Evolutionary conservation across 1,140 invertebrate genomes (phyloP).

Genomic region (Medauroidea extradentata): DNA sequence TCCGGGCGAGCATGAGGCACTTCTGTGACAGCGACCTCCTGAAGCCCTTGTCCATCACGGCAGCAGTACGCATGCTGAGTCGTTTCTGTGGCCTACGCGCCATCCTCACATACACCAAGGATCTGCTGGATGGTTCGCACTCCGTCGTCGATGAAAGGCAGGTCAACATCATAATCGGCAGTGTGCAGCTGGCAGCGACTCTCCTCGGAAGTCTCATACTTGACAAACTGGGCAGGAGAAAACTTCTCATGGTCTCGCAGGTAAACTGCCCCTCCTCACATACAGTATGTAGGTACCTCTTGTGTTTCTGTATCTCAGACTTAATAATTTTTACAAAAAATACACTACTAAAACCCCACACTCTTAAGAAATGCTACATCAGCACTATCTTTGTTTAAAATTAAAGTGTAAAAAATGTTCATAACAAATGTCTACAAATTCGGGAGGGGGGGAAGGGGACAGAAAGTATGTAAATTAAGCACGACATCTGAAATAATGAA

Average conservation of each 20-base stretch:
- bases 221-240: conserved; percentile 43
- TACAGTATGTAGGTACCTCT: too few species aligned
- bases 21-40: conserved; percentile 8
- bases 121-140: conserved; percentile 19
- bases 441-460: too few species aligned
- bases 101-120: conserved; percentile 8
- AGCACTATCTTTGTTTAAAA: not conserved
- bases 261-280: too few species aligned
- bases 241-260: conserved; percentile 39
- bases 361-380: not conserved
- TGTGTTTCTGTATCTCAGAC: too few species aligned
- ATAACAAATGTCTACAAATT: too few species aligned
- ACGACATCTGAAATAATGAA: too few species aligned
- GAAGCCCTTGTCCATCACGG: conserved; percentile 8
- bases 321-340: too few species aligned
- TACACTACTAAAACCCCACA: not conserved
- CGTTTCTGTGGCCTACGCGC: conserved; percentile 19
- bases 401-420: too few species aligned
- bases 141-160: conserved; percentile 29
- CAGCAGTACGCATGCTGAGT: conserved; percentile 11
- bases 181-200: conserved; percentile 43
- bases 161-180: conserved; percentile 43
- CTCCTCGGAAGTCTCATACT: conserved; percentile 35
- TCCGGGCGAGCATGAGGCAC: not conserved
- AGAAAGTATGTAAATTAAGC: too few species aligned